A percentile compares a stretch with the other conserved stretches of the same genome.
Evolutionary conservation across 92 coral and sea anemone species (phyloP).

Genomic region (Nematostella vectensis): DNA sequence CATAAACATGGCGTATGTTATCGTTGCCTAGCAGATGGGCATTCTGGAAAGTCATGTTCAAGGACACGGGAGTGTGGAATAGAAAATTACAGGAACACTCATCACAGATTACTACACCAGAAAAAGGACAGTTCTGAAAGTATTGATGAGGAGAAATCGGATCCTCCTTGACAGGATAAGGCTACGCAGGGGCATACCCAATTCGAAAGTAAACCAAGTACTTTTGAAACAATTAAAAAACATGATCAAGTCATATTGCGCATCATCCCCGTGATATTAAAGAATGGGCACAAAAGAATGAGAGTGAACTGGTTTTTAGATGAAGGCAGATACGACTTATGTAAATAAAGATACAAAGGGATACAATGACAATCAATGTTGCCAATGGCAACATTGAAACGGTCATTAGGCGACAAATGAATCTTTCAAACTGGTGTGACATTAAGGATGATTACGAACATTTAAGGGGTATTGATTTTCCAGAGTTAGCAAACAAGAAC

Average conservation of each 20-base stretch:
- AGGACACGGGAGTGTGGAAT: slow-evolving; percentile 11
- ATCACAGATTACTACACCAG: slow-evolving; percentile 24
- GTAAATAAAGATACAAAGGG: slow-evolving; percentile 25
- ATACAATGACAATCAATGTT: slow-evolving; percentile 25
- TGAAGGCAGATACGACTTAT: slow-evolving; percentile 33
- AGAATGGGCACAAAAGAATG: slow-evolving; percentile 28
- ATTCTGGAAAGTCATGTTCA: slow-evolving; percentile 17
- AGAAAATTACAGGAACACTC: slow-evolving; percentile 9
- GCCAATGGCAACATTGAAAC: slow-evolving; percentile 18
- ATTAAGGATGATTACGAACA: slow-evolving; percentile 14
- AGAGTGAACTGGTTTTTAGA: slow-evolving; percentile 38
- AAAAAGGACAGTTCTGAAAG: neutral
- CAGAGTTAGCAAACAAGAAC: slow-evolving; percentile 11
- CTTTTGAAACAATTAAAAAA: slow-evolving; percentile 2
- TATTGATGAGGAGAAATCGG: no score
- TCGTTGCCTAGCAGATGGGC: slow-evolving; percentile 18
- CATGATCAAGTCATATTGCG: slow-evolving; percentile 35
- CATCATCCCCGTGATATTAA: slow-evolving; percentile 44
- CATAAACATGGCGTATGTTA: slow-evolving; percentile 27
- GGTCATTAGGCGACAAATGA: slow-evolving; percentile 27
- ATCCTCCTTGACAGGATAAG: neutral
- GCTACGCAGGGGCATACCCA: slow-evolving; percentile 17
- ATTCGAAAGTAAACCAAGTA: neutral
- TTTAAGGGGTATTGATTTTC: slow-evolving; percentile 24
- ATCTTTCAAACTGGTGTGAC: slow-evolving; percentile 16